These are phyloP conservation scores for Paedocypris micromegethes DNA, from an alignment of 2,797 vertebrate genomes.

Conservation along the genomic window DNA sequence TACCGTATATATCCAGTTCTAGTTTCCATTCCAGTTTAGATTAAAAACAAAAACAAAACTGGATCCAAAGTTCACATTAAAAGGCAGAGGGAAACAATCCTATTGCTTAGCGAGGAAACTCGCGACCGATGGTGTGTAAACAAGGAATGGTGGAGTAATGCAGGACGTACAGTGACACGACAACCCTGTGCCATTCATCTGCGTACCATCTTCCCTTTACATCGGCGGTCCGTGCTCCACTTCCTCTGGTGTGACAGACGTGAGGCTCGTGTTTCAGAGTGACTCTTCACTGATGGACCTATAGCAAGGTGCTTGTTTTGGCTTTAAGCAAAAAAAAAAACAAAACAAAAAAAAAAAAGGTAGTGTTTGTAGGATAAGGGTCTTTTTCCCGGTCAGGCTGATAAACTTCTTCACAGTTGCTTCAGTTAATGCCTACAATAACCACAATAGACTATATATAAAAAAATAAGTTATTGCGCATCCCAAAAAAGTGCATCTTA, in stretches of 20 bases:
- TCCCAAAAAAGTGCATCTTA: slow-evolving; percentile 78
- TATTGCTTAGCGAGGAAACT: slow-evolving; percentile 24
- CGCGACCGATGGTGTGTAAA: slow-evolving; percentile 42
- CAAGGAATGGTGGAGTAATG: slow-evolving; percentile 42
- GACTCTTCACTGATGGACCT: slow-evolving; percentile 54
- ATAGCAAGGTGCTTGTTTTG: slow-evolving; percentile 63
- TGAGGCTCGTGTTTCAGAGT: slow-evolving; percentile 23
- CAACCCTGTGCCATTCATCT: slow-evolving; percentile 48
- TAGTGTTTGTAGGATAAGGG: slow-evolving; percentile 53
- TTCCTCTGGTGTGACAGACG: slow-evolving; percentile 40
- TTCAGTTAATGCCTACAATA: slow-evolving; percentile 55
- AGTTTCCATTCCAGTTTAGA: no score
- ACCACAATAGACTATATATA: slow-evolving; percentile 65
- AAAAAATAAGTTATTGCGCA: slow-evolving; percentile 82
- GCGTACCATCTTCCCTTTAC: slow-evolving; percentile 40
- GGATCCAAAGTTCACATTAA: slow-evolving; percentile 38
- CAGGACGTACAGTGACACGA: slow-evolving; percentile 44
- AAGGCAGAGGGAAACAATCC: slow-evolving; percentile 28
- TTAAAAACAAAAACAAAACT: slow-evolving; percentile 7
- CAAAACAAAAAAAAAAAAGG: slow-evolving; percentile 29
- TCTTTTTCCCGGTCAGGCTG: slow-evolving; percentile 40
- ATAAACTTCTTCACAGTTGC: slow-evolving; percentile 73
- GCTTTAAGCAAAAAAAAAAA: slow-evolving; percentile 55
- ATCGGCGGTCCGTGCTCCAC: slow-evolving; percentile 42
- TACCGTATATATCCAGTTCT: no score